A percentile compares a stretch with the other conserved stretches of the same genome.
Conservation (phyloP, 2,888 invertebrate genomes). For the Drosophila infuscata region DNA sequence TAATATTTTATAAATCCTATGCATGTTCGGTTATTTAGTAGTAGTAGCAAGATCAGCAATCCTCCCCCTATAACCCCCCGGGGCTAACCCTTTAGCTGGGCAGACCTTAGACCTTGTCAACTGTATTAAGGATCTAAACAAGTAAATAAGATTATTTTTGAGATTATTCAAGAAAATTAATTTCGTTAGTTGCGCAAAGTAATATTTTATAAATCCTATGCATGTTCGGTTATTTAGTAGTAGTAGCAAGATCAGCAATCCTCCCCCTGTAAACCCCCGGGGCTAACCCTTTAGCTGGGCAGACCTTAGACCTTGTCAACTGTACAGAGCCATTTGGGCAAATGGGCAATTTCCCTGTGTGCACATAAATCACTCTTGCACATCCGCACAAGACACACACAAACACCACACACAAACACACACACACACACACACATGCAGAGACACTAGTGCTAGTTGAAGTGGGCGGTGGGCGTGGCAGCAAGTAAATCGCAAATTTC, state of each 20-base stretch:
- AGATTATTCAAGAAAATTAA: background rate
- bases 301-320: constrained; percentile 33
- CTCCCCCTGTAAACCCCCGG: too few species aligned
- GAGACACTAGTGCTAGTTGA: constrained; percentile 13
- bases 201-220: background rate
- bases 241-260: constrained; percentile 2
- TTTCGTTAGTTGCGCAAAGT: background rate
- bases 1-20: background rate
- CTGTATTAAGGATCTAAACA: background rate
- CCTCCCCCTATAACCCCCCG: too few species aligned
- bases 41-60: constrained; percentile 3
- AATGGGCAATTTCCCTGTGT: constrained; percentile 58
- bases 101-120: constrained; percentile 33
- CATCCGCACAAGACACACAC: constrained; percentile 61
- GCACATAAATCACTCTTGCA: constrained; percentile 71
- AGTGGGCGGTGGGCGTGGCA: constrained; percentile 46
- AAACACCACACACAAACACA: constrained; percentile 25
- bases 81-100: background rate
- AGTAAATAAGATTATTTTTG: background rate
- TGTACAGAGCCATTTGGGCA: constrained; percentile 13
- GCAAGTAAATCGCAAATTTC: constrained; percentile 74
- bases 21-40: background rate
- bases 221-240: background rate
- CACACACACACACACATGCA: constrained; percentile 7
- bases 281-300: background rate